Evolutionary conservation across 1,140 invertebrate genomes (phyloP).

Genomic region (Cataglyphis hispanica): DNA sequence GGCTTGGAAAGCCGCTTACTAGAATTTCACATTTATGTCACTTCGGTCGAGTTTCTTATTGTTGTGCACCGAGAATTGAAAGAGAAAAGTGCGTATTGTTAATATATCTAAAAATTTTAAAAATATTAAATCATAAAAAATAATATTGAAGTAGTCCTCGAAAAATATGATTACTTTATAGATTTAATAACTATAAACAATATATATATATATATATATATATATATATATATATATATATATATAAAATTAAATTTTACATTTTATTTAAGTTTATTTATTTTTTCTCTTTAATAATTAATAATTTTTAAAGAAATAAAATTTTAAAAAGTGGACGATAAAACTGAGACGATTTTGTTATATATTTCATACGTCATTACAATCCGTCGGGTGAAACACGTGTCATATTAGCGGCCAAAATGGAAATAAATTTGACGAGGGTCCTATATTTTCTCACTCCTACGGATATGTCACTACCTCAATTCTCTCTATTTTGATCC

Average conservation of each 20-base stretch:
- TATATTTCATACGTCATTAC: neutral
- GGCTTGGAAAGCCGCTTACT: slow-evolving; percentile 1
- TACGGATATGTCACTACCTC: neutral
- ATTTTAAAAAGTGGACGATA: neutral
- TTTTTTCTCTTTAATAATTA: neutral
- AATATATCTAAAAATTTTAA: neutral
- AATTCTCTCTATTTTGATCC: neutral
- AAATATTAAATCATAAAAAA: neutral
- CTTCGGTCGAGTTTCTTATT: neutral
- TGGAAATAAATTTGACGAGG: neutral
- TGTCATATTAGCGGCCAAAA: neutral
- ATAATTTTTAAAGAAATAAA: neutral
- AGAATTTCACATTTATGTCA: slow-evolving; percentile 4
- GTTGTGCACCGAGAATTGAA: neutral
- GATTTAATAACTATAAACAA: neutral
- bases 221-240: neutral
- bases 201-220: neutral
- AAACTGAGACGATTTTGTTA: neutral
- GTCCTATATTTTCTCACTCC: no score
- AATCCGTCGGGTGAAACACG: neutral
- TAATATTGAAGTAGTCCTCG: neutral
- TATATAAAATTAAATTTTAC: neutral
- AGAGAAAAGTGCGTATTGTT: neutral
- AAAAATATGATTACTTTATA: neutral
- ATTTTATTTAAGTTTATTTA: neutral